phyloP scores from a whole-genome alignment of 2,888 invertebrate species.

The Megalurothrips usitatus region DNA sequence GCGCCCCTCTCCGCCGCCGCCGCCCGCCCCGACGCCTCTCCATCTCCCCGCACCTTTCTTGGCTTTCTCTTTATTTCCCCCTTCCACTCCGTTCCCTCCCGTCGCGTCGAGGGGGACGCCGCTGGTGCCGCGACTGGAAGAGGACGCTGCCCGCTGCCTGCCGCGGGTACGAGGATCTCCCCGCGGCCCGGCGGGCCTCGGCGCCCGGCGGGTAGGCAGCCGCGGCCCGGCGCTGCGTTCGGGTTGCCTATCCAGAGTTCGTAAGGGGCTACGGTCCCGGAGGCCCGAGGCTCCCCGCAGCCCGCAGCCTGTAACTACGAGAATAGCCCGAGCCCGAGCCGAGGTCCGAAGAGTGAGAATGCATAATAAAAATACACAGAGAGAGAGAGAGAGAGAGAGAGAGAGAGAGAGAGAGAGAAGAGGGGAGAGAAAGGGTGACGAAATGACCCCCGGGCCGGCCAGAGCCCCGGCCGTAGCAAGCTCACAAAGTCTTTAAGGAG shows the following conservation, averaged over 20 bases:
- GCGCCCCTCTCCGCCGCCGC: background rate
- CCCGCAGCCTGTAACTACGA: background rate
- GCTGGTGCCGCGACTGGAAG: background rate
- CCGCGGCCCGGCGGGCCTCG: too few relatives aligned
- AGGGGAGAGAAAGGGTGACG: slow-evolving; percentile 10
- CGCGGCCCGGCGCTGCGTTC: too few relatives aligned
- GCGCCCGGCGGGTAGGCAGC: too few relatives aligned
- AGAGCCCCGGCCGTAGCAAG: too few relatives aligned
- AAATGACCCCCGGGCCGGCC: slow-evolving; percentile 8
- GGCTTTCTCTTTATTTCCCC: too few relatives aligned
- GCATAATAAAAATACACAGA: background rate
- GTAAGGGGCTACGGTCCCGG: too few relatives aligned
- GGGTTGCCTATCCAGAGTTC: too few relatives aligned
- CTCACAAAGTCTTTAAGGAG: slow-evolving; percentile 1
- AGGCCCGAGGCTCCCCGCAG: too few relatives aligned
- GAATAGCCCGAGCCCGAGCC: background rate
- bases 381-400: background rate
- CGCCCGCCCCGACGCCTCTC: background rate
- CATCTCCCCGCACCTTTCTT: background rate
- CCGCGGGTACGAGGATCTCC: too few relatives aligned
- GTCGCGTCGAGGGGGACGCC: background rate
- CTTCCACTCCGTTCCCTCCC: background rate
- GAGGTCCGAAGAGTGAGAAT: background rate
- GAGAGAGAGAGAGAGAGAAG: background rate
- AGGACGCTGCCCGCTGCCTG: background rate